These are phyloP conservation scores for Pseudobourletiella spinata DNA, from an alignment of 1,140 invertebrate genomes.

Conservation along the genomic window DNA sequence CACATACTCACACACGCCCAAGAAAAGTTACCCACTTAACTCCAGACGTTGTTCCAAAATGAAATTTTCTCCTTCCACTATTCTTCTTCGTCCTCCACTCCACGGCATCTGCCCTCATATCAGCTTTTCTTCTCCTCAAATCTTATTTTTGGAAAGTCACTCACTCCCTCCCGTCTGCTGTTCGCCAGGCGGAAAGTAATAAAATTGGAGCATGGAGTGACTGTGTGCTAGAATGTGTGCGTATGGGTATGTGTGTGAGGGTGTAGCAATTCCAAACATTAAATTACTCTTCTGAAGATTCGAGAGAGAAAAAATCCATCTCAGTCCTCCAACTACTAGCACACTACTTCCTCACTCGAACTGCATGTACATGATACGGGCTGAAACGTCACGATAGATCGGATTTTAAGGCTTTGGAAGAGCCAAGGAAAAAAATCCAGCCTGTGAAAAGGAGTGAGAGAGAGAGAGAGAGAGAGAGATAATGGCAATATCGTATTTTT, in stretches of 20 bases:
- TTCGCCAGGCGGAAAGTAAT: neutral
- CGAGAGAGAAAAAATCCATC: neutral
- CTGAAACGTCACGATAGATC: neutral
- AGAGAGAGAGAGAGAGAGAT: neutral
- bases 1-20: neutral
- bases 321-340: neutral
- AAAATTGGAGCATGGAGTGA: neutral
- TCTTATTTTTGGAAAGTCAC: conserved; percentile 4
- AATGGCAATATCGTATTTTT: conserved; percentile 1
- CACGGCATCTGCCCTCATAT: neutral
- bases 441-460: neutral
- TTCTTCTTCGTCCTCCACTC: neutral
- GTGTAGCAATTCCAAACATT: too few relatives aligned
- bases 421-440: neutral
- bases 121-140: neutral
- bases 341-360: neutral
- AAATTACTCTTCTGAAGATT: too few relatives aligned
- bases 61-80: neutral
- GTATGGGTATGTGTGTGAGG: too few relatives aligned
- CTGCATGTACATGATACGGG: neutral
- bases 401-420: neutral
- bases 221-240: too few relatives aligned
- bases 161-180: neutral
- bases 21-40: neutral
- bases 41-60: conserved; percentile 1